Percentiles rank a stretch among this genome's conserved stretches.
Conservation (phyloP, 2,888 invertebrate species). For the Eulithis testata region DNA sequence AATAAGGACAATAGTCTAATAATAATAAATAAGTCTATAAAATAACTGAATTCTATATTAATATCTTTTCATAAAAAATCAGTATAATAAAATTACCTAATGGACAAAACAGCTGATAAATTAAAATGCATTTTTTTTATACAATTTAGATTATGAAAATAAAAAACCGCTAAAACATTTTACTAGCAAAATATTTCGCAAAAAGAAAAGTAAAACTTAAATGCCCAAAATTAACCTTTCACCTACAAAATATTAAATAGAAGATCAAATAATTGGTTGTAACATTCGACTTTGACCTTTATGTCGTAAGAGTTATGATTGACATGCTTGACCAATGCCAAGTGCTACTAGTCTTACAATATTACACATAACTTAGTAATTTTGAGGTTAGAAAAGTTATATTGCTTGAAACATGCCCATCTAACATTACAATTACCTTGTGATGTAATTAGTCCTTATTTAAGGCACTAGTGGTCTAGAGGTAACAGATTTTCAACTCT, state of each 20-base stretch:
- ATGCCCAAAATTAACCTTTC: slow-evolving; percentile 21
- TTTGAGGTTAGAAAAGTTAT: slow-evolving; percentile 2
- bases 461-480: too few relatives aligned
- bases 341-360: slow-evolving; percentile 23
- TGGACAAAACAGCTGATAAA: too few relatives aligned
- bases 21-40: too few relatives aligned
- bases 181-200: neutral
- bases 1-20: too few relatives aligned
- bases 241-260: slow-evolving; percentile 20
- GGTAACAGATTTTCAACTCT: too few relatives aligned
- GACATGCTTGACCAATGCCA: slow-evolving; percentile 3
- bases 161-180: too few relatives aligned
- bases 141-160: too few relatives aligned
- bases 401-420: neutral
- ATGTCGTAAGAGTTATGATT: slow-evolving; percentile 19
- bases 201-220: neutral
- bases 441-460: neutral
- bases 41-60: too few relatives aligned
- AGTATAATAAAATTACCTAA: too few relatives aligned
- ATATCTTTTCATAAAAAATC: too few relatives aligned
- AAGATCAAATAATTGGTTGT: slow-evolving; percentile 24
- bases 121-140: too few relatives aligned
- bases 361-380: slow-evolving; percentile 3
- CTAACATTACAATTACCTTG: neutral
- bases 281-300: slow-evolving; percentile 25